Evolutionary conservation across 1,140 invertebrate species (phyloP).

Genomic region (Tetramorium parvispinum): DNA sequence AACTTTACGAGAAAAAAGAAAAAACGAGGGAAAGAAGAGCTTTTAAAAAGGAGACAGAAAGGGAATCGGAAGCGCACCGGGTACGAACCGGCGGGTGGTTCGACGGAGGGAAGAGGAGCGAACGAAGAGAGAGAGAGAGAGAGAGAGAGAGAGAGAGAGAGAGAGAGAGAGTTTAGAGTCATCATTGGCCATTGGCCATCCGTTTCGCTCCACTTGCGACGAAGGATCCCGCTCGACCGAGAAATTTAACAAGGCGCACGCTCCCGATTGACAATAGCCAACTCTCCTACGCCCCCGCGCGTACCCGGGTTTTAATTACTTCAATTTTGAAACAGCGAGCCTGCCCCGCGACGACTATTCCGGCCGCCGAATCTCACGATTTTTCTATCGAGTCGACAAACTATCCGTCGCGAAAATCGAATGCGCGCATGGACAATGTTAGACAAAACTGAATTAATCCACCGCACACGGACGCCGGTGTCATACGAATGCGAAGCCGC

Average conservation of each 20-base stretch:
- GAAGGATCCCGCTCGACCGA: conserved; percentile 75
- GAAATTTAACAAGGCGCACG: conserved; percentile 79
- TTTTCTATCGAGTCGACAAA: neutral
- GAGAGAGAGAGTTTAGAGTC: conserved; percentile 55
- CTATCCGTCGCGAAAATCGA: conserved; percentile 35
- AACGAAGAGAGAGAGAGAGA: conserved; percentile 22
- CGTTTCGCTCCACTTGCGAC: conserved; percentile 76
- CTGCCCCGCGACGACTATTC: neutral
- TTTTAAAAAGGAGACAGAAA: conserved; percentile 62
- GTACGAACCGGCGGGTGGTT: neutral
- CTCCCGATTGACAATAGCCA: conserved; percentile 71
- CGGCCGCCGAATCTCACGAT: conserved; percentile 8
- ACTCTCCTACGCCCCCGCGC: conserved; percentile 62
- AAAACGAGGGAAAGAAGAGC: neutral
- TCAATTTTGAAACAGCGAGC: conserved; percentile 69
- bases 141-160: conserved; percentile 1
- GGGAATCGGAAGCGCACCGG: conserved; percentile 58
- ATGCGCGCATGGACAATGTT: conserved; percentile 5
- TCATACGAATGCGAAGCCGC: neutral
- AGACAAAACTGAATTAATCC: conserved; percentile 22
- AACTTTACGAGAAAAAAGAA: conserved; percentile 44
- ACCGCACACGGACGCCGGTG: neutral
- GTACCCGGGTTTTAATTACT: conserved; percentile 75
- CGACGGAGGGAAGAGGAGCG: neutral
- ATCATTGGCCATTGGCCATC: conserved; percentile 74